Evolutionary conservation across 1,140 invertebrate genomes (phyloP), one percentile per base, ranked within the genome.

Genomic region (Drosophila lowei): DNA sequence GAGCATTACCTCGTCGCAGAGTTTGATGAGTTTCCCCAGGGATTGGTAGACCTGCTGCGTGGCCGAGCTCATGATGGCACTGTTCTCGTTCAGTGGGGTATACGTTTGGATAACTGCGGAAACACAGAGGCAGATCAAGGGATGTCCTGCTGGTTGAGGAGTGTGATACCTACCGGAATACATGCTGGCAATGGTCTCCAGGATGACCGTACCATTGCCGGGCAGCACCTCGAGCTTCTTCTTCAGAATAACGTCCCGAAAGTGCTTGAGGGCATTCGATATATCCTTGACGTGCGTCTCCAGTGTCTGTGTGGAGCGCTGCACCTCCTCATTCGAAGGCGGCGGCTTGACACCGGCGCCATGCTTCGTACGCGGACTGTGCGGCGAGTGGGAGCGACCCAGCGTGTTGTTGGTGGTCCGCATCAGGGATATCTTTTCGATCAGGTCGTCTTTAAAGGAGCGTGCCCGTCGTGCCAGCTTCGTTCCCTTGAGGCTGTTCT

Each of bases 151-250:
- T 13, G 11, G 34, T 13, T 38, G 9, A 1, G 34, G 11, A 13
- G 9, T 38, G 9, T 1, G 34, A 38, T 13, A 13, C 59, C 52
- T 89, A 94, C 93, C 93, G 90, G 95, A 95, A 92, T 97, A 96
- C 91, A 98, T 97, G 72, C 95, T 96, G 83, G 97, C 96, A 67
- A 98, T 96, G 15, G 95, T 97, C 91, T 99, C 97, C 73, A 99
- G 93, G 62, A 98, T 96, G 77, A 98, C 95, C 13, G 97, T 98
- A 55, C 97, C 97, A 91, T 97, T 97, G 42, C 97, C 97, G 0
- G 97, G 96, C 63, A 98, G 92, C 94, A 98, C 97, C 93, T 98
- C 97, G 67, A 97, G 93, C 92, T 96, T 98, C 89, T 97, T 95
- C 92, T 97, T 97, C 58, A 95, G 95, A 52, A 98, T 97, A 28